phyloP scores from a whole-genome alignment of 2,113 vertebrate species.

The Bettongia penicillata region DNA sequence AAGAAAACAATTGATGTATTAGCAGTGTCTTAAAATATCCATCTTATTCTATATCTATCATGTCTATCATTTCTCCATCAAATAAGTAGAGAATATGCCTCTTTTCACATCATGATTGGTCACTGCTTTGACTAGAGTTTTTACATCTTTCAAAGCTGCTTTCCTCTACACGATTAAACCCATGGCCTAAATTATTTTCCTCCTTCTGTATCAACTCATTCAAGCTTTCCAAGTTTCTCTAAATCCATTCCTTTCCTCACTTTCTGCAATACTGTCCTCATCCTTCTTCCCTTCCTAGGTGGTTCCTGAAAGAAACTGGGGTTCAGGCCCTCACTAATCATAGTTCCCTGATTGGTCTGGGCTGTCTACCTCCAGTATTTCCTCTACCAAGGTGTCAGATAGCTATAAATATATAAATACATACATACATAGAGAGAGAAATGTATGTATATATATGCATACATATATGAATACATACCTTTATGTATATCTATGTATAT shows the following conservation, averaged over 20 bases:
- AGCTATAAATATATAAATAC: too few relatives aligned
- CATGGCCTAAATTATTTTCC: not conserved
- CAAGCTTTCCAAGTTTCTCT: not conserved
- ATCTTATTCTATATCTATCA: not conserved
- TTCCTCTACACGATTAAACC: not conserved
- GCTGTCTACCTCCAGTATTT: not conserved
- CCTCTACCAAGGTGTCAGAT: not conserved
- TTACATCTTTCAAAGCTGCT: not conserved
- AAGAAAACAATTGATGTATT: not conserved
- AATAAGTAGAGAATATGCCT: not conserved
- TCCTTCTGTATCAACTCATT: not conserved
- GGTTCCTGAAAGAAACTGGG: not conserved
- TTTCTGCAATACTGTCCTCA: not conserved
- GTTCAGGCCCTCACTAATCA: not conserved
- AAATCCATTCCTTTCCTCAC: not conserved
- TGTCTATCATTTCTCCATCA: not conserved
- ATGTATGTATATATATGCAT: too few relatives aligned
- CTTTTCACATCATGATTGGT: not conserved
- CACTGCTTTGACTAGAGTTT: not conserved
- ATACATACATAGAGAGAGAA: too few relatives aligned
- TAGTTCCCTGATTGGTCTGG: not conserved
- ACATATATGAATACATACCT: not conserved
- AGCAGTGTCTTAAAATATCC: not conserved
- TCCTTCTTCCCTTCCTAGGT: not conserved
- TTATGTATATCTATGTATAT: not conserved